Evolutionary conservation across 2,888 invertebrate genomes (phyloP).

Genomic region (Rhogogaster chlorosoma): DNA sequence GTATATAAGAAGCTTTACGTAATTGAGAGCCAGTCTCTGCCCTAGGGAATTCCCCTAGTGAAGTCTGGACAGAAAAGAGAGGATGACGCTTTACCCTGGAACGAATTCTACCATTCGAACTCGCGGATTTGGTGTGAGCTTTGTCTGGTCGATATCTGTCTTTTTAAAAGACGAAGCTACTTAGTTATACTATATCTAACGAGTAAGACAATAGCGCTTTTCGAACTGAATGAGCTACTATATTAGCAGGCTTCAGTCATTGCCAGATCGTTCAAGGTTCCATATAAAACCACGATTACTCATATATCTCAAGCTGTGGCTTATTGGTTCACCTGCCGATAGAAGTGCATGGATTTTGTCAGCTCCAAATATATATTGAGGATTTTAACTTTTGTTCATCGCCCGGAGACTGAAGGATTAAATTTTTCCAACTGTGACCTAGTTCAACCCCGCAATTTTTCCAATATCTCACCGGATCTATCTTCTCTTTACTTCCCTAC

Average conservation of each 20-base stretch:
- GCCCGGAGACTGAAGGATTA: slow-evolving; percentile 3
- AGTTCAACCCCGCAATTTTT: neutral
- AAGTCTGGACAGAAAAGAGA: slow-evolving; percentile 9
- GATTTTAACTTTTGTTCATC: neutral
- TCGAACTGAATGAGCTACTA: neutral
- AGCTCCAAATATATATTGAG: neutral
- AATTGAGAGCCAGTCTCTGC: slow-evolving; percentile 13
- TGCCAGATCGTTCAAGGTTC: neutral
- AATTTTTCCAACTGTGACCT: slow-evolving; percentile 28
- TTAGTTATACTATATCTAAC: neutral
- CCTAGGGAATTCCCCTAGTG: neutral
- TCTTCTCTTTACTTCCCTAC: neutral
- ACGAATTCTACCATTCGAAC: neutral
- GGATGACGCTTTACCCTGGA: neutral
- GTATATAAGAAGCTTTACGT: slow-evolving; percentile 13
- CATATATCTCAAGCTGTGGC: neutral
- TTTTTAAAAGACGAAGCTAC: neutral
- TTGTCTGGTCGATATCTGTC: neutral
- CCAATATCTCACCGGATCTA: slow-evolving; percentile 32
- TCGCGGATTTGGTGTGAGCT: neutral
- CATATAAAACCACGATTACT: neutral
- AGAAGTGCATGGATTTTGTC: neutral
- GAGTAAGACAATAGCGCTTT: neutral
- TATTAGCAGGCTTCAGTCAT: neutral
- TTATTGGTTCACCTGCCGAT: neutral